These are phyloP conservation scores for Plutomurus gul DNA, from an alignment of 1,140 invertebrate species.

Conservation along the genomic window DNA sequence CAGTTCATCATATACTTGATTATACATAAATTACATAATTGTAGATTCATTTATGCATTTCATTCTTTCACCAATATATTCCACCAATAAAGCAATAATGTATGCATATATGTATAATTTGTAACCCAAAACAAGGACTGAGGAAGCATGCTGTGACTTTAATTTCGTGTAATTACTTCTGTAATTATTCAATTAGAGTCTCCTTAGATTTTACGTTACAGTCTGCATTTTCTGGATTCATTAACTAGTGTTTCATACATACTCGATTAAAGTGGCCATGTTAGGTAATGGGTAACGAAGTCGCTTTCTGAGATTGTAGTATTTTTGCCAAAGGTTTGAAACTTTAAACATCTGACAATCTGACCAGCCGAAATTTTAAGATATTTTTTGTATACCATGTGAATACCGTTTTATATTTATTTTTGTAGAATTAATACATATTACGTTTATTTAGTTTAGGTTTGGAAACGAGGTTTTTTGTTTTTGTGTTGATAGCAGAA, in stretches of 20 bases:
- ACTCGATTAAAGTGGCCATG: not conserved
- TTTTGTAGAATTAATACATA: too few relatives aligned
- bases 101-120: constrained; percentile 13
- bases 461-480: too few relatives aligned
- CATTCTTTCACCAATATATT: not conserved
- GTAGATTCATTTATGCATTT: not conserved
- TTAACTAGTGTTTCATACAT: constrained; percentile 25
- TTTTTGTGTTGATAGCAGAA: too few relatives aligned
- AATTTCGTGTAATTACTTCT: constrained; percentile 38
- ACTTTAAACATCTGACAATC: too few relatives aligned
- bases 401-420: too few relatives aligned
- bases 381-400: too few relatives aligned
- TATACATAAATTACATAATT: not conserved
- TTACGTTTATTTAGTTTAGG: too few relatives aligned
- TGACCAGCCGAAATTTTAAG: too few relatives aligned
- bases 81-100: not conserved
- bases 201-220: constrained; percentile 1
- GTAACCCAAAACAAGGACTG: not conserved
- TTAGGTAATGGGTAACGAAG: too few relatives aligned
- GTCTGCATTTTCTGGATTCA: constrained; percentile 24
- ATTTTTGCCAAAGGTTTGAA: too few relatives aligned
- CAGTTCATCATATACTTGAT: not conserved
- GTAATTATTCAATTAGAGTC: constrained; percentile 45
- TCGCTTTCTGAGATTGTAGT: too few relatives aligned
- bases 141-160: constrained; percentile 33